These are phyloP conservation scores for Choloepus hoffmanni DNA, from an alignment of 2,113 vertebrate genomes.

Conservation along the genomic window DNA sequence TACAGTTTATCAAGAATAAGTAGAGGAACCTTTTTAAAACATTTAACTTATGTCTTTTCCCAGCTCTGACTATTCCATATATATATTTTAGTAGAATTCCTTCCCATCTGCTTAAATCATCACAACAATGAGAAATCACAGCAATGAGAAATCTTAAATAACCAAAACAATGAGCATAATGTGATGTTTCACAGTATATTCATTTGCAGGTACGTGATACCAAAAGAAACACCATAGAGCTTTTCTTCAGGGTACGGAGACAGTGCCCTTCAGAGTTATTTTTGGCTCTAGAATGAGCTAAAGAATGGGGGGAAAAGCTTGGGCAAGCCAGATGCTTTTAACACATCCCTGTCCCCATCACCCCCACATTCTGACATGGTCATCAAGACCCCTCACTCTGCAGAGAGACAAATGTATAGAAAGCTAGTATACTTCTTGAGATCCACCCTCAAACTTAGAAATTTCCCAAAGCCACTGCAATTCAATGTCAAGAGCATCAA, in stretches of 20 bases:
- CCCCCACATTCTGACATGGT: neutral
- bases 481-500: neutral
- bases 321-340: neutral
- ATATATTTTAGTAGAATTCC: neutral
- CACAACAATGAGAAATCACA: neutral
- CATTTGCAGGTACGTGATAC: neutral
- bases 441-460: neutral
- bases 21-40: neutral
- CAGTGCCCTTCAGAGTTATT: accelerated
- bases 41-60: neutral
- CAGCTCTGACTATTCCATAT: neutral
- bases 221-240: neutral
- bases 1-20: neutral
- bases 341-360: too few species aligned
- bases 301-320: neutral
- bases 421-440: neutral
- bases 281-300: neutral
- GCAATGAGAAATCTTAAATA: neutral
- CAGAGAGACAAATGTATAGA: neutral
- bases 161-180: neutral
- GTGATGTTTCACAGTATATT: neutral
- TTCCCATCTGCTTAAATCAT: neutral
- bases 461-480: neutral
- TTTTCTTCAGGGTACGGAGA: neutral
- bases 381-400: too few species aligned